Conservation (phyloP, 2,113 vertebrate species). For the Origma solitaria region DNA sequence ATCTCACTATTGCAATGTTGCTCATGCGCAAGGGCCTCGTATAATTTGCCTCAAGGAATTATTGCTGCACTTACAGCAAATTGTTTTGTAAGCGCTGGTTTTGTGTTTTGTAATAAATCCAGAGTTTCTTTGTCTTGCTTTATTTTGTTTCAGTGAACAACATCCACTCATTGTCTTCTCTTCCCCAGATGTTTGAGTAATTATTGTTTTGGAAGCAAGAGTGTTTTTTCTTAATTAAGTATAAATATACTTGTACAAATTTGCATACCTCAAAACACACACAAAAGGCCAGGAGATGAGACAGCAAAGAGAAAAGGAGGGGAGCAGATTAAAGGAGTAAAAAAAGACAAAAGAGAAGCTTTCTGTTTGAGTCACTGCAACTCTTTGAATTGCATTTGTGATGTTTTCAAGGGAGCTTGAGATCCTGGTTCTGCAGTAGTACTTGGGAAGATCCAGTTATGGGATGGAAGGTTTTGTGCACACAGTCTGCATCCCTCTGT, state of each 20-base stretch:
- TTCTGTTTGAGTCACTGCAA: background rate
- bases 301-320: background rate
- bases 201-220: background rate
- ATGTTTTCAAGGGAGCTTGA: background rate
- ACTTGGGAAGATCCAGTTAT: background rate
- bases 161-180: background rate
- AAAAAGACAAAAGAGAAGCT: background rate
- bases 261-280: background rate
- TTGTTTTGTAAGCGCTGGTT: background rate
- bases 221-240: background rate
- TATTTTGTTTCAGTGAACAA: background rate
- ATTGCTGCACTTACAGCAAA: background rate
- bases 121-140: background rate
- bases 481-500: background rate
- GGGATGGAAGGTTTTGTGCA: background rate
- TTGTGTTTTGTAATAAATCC: background rate
- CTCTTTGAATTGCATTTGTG: background rate
- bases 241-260: background rate
- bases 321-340: background rate
- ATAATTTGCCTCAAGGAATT: conserved; percentile 15
- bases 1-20: background rate
- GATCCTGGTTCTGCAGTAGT: background rate
- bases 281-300: background rate
- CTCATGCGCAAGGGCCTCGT: background rate
- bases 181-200: background rate